Base-by-base conservation (phyloP, 1,140 invertebrate species). In the Dufourea novaeangliae region DNA sequence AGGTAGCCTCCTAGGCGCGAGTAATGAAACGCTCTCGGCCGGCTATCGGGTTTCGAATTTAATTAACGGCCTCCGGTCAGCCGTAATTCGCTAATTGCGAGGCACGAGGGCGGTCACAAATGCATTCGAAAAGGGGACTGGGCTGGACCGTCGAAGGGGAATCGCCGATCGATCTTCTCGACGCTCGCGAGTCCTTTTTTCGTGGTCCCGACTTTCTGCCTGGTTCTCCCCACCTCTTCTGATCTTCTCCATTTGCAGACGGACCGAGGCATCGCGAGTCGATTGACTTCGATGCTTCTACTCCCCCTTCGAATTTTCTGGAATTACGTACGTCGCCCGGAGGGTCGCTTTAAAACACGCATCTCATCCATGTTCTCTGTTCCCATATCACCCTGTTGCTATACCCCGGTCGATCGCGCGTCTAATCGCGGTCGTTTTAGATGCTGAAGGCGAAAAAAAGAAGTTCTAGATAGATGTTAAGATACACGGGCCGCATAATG, bases 51-150 rank as follows among this genome's bases (percentile, higher is more conserved):
- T 87, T n/a, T n/a, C 85, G 88, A 84, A 90, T 90, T 90, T 89
- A 91, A 90, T 91, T 91, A 91, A 91, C 88, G 89, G 79, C 76
- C 83, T 80, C 80, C 85, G 56, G 79, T 87, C 80, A 82, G 85
- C 87, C 86, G 86, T 88, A 89, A 90, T 86, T 90, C 85, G 85
- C 88, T 90, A 91, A 91, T 90, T 91, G 88, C 89, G 76, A 90
- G 73, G 81, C 84, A 77, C 78, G 83, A 86, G 82, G n/a, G 72
- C 80, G 83, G 68, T 69, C 64, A 54, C 63, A 41, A 72, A 79
- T 59, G 62, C 64, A 46, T 74, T 41, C 20, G 20, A 62, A 37
- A 62, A n/a, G n/a, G 82, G 67, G 83, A 85, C 73, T 78, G 50
- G 80, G 84, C 72, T 80, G 80, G 83, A 78, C 70, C 79, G 72